These are phyloP conservation scores for Trogon surrucura DNA, from an alignment of 2,113 vertebrate species.

Conservation along the genomic window DNA sequence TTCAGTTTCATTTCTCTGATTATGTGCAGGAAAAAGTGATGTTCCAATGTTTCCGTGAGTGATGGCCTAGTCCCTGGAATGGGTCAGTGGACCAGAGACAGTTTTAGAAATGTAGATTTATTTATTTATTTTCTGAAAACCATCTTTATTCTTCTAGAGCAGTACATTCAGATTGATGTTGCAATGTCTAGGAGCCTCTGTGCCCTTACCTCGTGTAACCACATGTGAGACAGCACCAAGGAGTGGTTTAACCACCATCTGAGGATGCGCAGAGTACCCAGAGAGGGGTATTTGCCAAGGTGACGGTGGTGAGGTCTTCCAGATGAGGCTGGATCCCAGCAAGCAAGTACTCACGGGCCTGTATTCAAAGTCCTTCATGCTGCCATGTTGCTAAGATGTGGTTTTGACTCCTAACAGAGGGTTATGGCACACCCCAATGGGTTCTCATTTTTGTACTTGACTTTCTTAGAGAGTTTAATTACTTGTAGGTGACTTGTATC, in stretches of 20 bases:
- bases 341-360: neutral
- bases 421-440: neutral
- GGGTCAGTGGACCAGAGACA: neutral
- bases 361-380: neutral
- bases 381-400: neutral
- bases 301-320: neutral
- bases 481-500: neutral
- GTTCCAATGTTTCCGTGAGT: neutral
- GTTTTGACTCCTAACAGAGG: neutral
- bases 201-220: neutral
- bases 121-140: neutral
- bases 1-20: neutral
- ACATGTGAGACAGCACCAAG: neutral
- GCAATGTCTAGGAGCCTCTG: neutral
- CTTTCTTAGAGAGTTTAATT: neutral
- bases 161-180: neutral
- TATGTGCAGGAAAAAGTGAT: fast-evolving
- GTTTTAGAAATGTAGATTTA: neutral
- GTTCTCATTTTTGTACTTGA: neutral
- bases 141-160: neutral
- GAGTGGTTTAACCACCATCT: neutral
- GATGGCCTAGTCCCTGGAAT: neutral
- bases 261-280: neutral
- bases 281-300: neutral
- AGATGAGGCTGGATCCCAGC: neutral